A percentile compares a stretch with the other conserved stretches of the same genome.
Conservation (phyloP, 2,797 vertebrate species). For the Pogonophryne albipinna region DNA sequence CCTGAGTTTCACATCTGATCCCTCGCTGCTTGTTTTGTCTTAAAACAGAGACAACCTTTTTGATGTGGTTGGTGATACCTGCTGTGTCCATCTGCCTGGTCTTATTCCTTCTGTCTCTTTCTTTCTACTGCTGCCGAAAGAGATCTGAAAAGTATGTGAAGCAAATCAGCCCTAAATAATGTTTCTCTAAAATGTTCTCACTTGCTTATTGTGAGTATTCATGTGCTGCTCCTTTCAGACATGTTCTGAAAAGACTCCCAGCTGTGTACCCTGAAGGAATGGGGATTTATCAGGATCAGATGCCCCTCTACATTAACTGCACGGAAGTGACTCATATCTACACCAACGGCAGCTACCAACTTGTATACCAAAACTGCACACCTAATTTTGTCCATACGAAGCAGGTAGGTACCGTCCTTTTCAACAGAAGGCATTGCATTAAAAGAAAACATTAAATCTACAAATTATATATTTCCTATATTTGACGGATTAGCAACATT, state of each 20-base stretch:
- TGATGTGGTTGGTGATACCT: constrained; percentile 75
- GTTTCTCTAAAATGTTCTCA: not conserved
- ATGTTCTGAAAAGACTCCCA: constrained; percentile 46
- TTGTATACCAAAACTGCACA: constrained; percentile 87
- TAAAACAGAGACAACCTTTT: constrained; percentile 40
- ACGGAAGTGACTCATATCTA: constrained; percentile 86
- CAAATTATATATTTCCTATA: not conserved
- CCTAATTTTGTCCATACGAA: constrained; percentile 81
- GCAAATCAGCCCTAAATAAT: not conserved
- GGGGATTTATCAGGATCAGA: constrained; percentile 77
- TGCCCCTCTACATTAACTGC: constrained; percentile 86
- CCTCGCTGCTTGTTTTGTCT: constrained; percentile 22
- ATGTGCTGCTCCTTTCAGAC: constrained; percentile 49
- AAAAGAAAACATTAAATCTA: not conserved
- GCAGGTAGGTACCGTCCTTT: constrained; percentile 61
- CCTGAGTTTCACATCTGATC: constrained; percentile 6
- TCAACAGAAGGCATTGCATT: not conserved
- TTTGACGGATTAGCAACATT: not conserved
- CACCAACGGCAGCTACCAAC: constrained; percentile 87
- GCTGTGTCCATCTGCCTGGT: constrained; percentile 56
- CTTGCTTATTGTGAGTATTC: constrained; percentile 8
- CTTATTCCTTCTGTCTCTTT: constrained; percentile 58
- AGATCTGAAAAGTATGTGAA: constrained; percentile 72
- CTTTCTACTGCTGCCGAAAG: constrained; percentile 68
- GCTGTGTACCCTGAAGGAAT: constrained; percentile 59